Percentiles rank a stretch among this genome's conserved stretches.
These are phyloP conservation scores for Aviceda subcristata DNA, from an alignment of 2,113 vertebrate genomes.

Conservation along the genomic window DNA sequence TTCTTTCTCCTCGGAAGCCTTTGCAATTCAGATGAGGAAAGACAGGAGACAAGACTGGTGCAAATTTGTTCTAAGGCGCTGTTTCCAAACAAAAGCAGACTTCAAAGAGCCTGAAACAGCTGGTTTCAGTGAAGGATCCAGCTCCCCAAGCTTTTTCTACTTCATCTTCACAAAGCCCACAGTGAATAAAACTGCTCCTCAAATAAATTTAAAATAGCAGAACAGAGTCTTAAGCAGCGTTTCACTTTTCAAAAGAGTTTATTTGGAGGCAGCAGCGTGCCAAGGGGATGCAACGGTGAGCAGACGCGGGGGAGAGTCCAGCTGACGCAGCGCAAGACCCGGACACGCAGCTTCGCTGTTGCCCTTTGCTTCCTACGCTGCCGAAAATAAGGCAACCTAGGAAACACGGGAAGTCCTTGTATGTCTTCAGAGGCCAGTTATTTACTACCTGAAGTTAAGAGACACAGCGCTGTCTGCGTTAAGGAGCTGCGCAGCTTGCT, in stretches of 20 bases:
- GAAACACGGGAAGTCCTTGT: background rate
- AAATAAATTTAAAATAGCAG: background rate
- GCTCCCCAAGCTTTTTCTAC: background rate
- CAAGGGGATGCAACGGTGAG: background rate
- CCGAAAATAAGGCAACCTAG: background rate
- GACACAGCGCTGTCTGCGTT: background rate
- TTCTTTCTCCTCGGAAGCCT: background rate
- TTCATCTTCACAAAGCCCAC: background rate
- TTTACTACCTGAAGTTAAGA: background rate
- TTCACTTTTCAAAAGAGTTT: background rate
- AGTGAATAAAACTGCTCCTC: background rate
- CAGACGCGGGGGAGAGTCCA: background rate
- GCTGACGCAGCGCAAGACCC: background rate
- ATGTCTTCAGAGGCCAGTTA: background rate
- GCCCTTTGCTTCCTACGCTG: rapidly evolving
- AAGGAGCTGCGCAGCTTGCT: background rate
- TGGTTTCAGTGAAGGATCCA: background rate
- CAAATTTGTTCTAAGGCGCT: background rate
- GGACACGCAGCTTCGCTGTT: rapidly evolving
- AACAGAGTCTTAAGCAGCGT: background rate
- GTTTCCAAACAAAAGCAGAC: background rate
- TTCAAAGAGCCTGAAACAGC: background rate
- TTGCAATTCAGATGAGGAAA: background rate
- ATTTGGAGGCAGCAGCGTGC: background rate
- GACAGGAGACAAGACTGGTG: background rate